Percentiles rank a stretch among this genome's conserved stretches.
Evolutionary conservation across 2,113 vertebrate species (phyloP).

Genomic region (Asarcornis scutulata): DNA sequence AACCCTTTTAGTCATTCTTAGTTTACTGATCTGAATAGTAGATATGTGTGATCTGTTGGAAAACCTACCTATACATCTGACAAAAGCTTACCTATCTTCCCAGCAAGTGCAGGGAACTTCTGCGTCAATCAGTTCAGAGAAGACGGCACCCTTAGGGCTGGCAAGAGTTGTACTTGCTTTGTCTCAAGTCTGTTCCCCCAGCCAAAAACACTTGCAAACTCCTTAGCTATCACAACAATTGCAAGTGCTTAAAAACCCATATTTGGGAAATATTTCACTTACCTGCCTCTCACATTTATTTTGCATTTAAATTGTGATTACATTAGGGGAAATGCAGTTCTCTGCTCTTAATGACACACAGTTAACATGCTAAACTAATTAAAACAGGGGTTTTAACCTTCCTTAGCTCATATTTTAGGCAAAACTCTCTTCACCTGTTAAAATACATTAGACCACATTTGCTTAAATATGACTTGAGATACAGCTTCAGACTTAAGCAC

Average conservation of each 20-base stretch:
- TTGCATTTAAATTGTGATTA: background rate
- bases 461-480: background rate
- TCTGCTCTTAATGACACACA: background rate
- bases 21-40: background rate
- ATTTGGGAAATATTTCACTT: background rate
- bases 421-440: background rate
- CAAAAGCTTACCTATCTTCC: background rate
- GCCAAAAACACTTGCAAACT: background rate
- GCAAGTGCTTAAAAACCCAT: background rate
- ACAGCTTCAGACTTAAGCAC: background rate
- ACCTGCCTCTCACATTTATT: background rate
- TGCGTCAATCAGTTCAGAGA: fast-evolving
- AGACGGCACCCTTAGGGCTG: background rate
- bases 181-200: background rate
- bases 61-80: background rate
- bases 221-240: background rate
- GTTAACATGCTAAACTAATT: background rate
- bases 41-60: background rate
- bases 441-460: background rate
- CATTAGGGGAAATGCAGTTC: background rate
- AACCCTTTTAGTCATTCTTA: background rate
- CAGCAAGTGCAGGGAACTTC: background rate
- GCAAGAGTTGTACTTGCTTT: background rate
- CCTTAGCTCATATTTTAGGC: background rate
- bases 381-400: background rate